These are phyloP conservation scores for Nomada ruficornis DNA, from an alignment of 2,888 invertebrate genomes.

Conservation along the genomic window DNA sequence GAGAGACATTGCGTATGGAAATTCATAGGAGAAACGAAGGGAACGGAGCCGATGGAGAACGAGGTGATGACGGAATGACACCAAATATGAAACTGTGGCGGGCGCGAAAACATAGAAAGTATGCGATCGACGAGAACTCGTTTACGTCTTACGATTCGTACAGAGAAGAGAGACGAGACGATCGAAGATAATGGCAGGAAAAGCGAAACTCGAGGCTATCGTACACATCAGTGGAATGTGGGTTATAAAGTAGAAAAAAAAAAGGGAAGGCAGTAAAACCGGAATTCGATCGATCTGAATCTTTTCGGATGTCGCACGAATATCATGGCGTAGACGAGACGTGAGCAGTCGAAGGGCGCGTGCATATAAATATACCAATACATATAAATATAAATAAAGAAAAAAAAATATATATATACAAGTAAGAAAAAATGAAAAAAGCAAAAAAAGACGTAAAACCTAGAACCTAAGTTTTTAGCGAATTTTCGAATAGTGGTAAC, in stretches of 20 bases:
- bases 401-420: constrained; percentile 42
- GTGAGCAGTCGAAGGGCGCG: constrained; percentile 63
- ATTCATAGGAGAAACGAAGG: not conserved
- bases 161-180: constrained; percentile 18
- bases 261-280: not conserved
- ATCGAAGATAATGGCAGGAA: constrained; percentile 1
- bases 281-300: constrained; percentile 38
- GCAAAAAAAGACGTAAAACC: constrained; percentile 73
- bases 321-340: constrained; percentile 47
- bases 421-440: constrained; percentile 59
- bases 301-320: constrained; percentile 44
- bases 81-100: constrained; percentile 9
- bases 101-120: constrained; percentile 8
- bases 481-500: constrained; percentile 74
- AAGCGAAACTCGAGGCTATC: constrained; percentile 1
- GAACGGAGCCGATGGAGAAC: not conserved
- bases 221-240: too few relatives aligned
- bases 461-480: constrained; percentile 82
- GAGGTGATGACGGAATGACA: constrained; percentile 69
- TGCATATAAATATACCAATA: constrained; percentile 55
- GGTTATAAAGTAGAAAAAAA: not conserved
- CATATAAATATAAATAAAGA: constrained; percentile 48
- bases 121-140: constrained; percentile 27
- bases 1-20: not conserved
- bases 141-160: constrained; percentile 47